Conservation (phyloP, 2,888 invertebrate genomes). For the Eupithecia subfuscata region DNA sequence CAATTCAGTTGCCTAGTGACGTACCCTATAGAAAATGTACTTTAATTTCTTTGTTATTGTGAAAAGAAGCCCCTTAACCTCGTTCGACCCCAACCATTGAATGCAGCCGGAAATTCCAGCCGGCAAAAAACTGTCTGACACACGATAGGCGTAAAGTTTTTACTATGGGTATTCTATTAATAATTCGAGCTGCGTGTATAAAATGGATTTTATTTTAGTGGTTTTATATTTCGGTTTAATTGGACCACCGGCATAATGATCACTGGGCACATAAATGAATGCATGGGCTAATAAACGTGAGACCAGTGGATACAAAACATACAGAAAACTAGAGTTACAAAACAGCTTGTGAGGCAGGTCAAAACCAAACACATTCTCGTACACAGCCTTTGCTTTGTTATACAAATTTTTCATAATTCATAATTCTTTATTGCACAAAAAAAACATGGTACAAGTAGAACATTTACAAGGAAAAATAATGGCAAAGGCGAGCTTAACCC, state of each 20-base stretch:
- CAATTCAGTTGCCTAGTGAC: background rate
- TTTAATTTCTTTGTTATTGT: background rate
- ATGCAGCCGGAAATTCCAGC: constrained; percentile 60
- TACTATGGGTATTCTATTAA: constrained; percentile 22
- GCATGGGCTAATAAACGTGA: background rate
- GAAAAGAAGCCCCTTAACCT: constrained; percentile 19
- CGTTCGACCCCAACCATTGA: constrained; percentile 44
- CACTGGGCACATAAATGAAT: background rate
- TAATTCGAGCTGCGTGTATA: constrained; percentile 19
- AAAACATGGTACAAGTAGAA: too few species aligned
- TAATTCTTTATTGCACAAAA: too few species aligned
- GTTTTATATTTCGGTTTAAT: background rate
- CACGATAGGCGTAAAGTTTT: constrained; percentile 21
- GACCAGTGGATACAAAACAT: background rate
- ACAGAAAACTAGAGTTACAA: background rate
- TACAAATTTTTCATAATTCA: too few species aligned
- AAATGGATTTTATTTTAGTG: constrained; percentile 23
- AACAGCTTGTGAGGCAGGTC: background rate
- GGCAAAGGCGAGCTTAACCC: too few species aligned
- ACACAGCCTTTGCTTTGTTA: too few species aligned
- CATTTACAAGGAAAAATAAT: too few species aligned
- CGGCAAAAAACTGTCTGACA: constrained; percentile 48
- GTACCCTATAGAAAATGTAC: background rate
- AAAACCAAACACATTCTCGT: background rate
- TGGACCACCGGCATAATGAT: background rate